Evolutionary conservation across 2,113 vertebrate genomes (phyloP), one percentile per base, ranked within the genome.

Genomic region (Symphodus melops): DNA sequence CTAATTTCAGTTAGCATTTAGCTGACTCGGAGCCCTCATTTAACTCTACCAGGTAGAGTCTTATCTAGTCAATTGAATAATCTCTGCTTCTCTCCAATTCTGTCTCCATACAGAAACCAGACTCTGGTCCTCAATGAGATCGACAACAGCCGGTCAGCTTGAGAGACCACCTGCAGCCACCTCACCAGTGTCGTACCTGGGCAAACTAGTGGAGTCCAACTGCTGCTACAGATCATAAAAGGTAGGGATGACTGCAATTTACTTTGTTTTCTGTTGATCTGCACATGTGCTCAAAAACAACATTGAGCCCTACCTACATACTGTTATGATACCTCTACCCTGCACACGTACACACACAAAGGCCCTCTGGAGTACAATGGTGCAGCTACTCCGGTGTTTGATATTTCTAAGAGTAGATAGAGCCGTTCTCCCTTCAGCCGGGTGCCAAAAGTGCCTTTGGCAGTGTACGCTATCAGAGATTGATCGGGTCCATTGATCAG

Each of bases 171-270:
- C 25, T 91, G 91, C 2, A 91, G 93, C 92, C 58, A 91, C 74
- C 48, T 68, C 93, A 0, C 95, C 95, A 2, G 96, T 96, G 58
- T 94, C 96, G 65, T 87, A 95, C 82, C 95, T 98, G 92, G 98
- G 98, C 5, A 96, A 97, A 68, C 94, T 99, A 58, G 94, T 99
- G 39, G 96, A 98, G 87, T 99, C 98, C 85, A 99, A 99, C 93
- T 99, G 96, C 97, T 0, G 96, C 96, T 70, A 99, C 97, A 0
- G 96, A 99, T 90, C 98, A 92, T 90, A 82, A 89, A 88, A 84
- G 88, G 92, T 93, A 55, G 60, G 72, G 21, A 14, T 33, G 1
- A 20, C 3, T 1, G 3, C 2, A 16, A 17, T 23, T 28, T 54
- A 54, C 9, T 6, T 41, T 8, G 8, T 33, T 33, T 41, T 16